Base-by-base conservation (phyloP, 2,888 invertebrate genomes). In the Thysanoteuthis rhombus region DNA sequence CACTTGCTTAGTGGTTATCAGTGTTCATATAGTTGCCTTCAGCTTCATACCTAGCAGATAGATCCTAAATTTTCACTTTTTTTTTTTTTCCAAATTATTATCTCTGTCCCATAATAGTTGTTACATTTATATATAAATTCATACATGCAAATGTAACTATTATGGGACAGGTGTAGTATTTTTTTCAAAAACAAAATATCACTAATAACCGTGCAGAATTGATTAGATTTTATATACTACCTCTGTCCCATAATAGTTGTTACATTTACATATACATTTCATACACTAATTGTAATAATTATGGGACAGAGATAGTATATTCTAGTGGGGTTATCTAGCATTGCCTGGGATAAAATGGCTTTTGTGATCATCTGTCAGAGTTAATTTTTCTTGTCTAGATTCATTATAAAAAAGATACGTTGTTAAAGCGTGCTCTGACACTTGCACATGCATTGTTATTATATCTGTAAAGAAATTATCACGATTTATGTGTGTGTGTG, bases 11-110 rank as follows among this genome's bases (percentile, higher is more conserved):
- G 75, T 75, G 75, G 75, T 75, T n/a, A 75, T 75, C 75, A 75
- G 75, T 75, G 75, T 75, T 75, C 75, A 75, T 75, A 75, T 75
- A 75, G 75, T n/a, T 75, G 75, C 75, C 75, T 75, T 75, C 75
- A 75, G 75, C 75, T 75, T 75, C 75, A 16, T 75, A 75, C 75
- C 75, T 75, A 75, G 75, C 75, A 75, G 75, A 58, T 58, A 58
- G 58, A 36, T 75, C 75, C 75, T 75, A 75, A n/a, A 75, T 36
- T 16, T 75, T 75, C 75, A 75, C 75, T 75, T 75, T 52, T 45
- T 45, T 8, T 45, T 45, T 45, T 42, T 42, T 42, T 42, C n/a
- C n/a, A n/a, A n/a, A n/a, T 45, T 45, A 12, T 45, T 45, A 16
- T 45, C 19, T 45, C 19, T 45, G 1, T n/a, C n/a, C n/a, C n/a